Base-by-base conservation (phyloP, 2,888 invertebrate genomes). In the Hoplodrina ambigua region DNA sequence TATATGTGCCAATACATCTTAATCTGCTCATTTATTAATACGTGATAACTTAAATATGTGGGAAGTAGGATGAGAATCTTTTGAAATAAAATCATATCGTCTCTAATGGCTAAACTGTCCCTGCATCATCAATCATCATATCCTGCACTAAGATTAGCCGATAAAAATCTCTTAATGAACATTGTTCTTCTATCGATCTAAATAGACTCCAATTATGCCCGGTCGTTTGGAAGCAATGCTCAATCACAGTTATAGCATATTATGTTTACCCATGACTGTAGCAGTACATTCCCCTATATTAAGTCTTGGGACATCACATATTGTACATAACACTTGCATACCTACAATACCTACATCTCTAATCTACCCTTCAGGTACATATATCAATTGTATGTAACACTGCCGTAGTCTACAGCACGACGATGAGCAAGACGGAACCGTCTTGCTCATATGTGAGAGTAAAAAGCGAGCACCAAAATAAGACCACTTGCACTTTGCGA, bases 381-480 rank as follows among this genome's bases (percentile, higher is more conserved):
- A 46, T 46, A 46, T 44, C 6, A 46, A 17, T 46, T 15, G 17
- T 46, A 46, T 15, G 17, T 46, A 46, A 46, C 17, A n/a, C 37
- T 58, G 55, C 56, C 58, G 20, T 57, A 80, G 50, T 57, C 41
- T 52, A 17, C 59, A 66, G 54, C 66, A n/a, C n/a, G n/a, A n/a
- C n/a, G n/a, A 78, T 75, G 19, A 44, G 49, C 25, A 25, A 25
- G 25, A 25, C 25, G 25, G 25, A 25, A 25, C 52, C 46, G 46
- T 49, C 68, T 52, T 59, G 62, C 5, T 19, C 52, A 15, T 17
- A 46, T 46, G 0, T 33, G 19, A 25, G 13, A 59, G 25, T 50
- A 80, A 76, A 76, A 80, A 74, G 41, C 13, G 37, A 19, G 19
- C 19, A 7, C 61, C 61, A 52, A 62, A 61, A 75, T 65, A 50